These are phyloP conservation scores for Bhutanitis thaidina DNA, from an alignment of 2,888 invertebrate genomes.

Conservation along the genomic window DNA sequence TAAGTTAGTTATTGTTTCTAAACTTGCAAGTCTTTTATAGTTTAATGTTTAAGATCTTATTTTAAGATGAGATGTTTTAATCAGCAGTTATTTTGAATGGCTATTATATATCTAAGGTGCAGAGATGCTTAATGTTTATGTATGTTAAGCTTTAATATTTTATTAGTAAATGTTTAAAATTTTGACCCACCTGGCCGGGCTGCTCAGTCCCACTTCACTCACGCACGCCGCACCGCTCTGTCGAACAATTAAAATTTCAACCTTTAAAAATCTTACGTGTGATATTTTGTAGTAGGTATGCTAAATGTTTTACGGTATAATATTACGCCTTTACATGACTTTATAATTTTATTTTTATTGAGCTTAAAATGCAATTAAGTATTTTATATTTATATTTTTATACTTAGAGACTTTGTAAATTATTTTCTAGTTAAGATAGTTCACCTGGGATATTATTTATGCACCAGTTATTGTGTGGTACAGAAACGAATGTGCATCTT, in stretches of 20 bases:
- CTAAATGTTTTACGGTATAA: conserved; percentile 59
- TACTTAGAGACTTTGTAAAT: conserved; percentile 71
- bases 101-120: conserved; percentile 79
- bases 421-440: conserved; percentile 65
- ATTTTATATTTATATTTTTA: conserved; percentile 67
- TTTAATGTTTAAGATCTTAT: conserved; percentile 76
- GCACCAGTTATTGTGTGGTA: conserved; percentile 49
- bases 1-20: conserved; percentile 66
- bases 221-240: conserved; percentile 21
- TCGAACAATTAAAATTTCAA: conserved; percentile 37
- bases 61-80: conserved; percentile 80
- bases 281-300: conserved; percentile 71
- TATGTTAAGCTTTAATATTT: conserved; percentile 81
- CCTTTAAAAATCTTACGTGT: conserved; percentile 58
- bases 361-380: conserved; percentile 51
- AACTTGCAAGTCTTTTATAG: conserved; percentile 63
- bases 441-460: conserved; percentile 38
- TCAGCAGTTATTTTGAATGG: conserved; percentile 79
- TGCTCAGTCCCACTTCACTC: conserved; percentile 27
- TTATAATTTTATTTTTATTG: conserved; percentile 50
- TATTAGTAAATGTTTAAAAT: conserved; percentile 79
- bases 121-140: conserved; percentile 80
- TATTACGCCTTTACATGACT: conserved; percentile 41
- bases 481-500: background rate
- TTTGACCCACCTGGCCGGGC: conserved; percentile 45